phyloP scores from a whole-genome alignment of 1,140 invertebrate species.

The silkworm (Bombyx mori) region DNA sequence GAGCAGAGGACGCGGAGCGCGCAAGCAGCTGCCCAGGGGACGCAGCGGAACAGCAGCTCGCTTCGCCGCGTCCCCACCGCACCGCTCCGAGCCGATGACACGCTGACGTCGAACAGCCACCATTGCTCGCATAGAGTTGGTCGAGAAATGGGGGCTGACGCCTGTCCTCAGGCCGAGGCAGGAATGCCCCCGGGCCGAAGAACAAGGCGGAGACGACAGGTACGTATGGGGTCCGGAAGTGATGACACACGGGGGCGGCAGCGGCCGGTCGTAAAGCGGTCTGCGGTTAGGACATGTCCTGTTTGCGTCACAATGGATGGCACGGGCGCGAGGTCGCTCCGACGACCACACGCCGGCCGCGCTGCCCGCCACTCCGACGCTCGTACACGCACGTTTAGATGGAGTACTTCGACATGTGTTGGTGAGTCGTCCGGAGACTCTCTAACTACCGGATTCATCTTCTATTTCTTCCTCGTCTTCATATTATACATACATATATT shows the following conservation, averaged over 20 bases:
- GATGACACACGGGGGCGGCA: conserved; percentile 9
- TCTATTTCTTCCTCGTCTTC: no score
- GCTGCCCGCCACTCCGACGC: conserved; percentile 15
- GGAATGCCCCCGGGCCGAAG: conserved; percentile 86
- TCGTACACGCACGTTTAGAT: conserved; percentile 37
- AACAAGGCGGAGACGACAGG: conserved; percentile 79
- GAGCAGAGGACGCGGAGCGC: conserved; percentile 49
- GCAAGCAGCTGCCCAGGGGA: conserved; percentile 47
- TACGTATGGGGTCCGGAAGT: conserved; percentile 48
- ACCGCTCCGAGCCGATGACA: conserved; percentile 58
- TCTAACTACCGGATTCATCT: not conserved
- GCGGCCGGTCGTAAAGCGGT: conserved; percentile 27
- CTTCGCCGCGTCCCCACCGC: conserved; percentile 39
- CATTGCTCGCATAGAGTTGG: conserved; percentile 96
- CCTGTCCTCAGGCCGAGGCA: conserved; percentile 94
- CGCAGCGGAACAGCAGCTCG: conserved; percentile 52
- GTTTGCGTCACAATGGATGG: conserved; percentile 38
- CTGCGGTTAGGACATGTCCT: conserved; percentile 37
- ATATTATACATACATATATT: no score
- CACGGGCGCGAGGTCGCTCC: conserved; percentile 14
- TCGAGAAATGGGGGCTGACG: conserved; percentile 95
- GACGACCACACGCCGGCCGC: conserved; percentile 8
- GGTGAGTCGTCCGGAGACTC: conserved; percentile 41
- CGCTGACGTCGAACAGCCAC: conserved; percentile 75
- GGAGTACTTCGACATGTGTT: conserved; percentile 67